Percentiles rank a stretch among this genome's conserved stretches.
Evolutionary conservation across 2,888 invertebrate genomes (phyloP).

Genomic region (Idaea dimidiata): DNA sequence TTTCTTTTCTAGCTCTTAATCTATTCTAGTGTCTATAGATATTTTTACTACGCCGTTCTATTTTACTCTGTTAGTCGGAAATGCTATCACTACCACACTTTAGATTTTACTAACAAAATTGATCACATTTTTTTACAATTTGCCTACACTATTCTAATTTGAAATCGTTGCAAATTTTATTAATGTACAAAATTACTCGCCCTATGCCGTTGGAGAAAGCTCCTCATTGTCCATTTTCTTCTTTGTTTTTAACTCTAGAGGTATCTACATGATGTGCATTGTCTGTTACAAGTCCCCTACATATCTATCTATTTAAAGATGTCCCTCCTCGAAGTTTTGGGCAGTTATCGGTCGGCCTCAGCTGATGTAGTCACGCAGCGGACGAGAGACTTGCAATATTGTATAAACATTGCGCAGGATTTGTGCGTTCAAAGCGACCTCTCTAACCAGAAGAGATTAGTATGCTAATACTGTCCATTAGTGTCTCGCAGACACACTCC

Average conservation of each 20-base stretch:
- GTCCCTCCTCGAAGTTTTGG: constrained; percentile 31
- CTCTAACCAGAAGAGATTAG: constrained; percentile 74
- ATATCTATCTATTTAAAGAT: constrained; percentile 25
- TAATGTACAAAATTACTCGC: constrained; percentile 77
- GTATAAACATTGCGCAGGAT: constrained; percentile 52
- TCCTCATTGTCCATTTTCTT: constrained; percentile 62
- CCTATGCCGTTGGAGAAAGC: constrained; percentile 68
- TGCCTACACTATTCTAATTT: constrained; percentile 69
- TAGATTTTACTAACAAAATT: constrained; percentile 43
- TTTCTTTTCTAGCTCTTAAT: constrained; percentile 56
- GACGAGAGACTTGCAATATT: constrained; percentile 65
- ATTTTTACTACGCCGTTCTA: constrained; percentile 57
- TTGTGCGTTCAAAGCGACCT: constrained; percentile 56
- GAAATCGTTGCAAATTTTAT: constrained; percentile 61
- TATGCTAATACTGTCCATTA: constrained; percentile 70
- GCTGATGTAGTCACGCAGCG: constrained; percentile 44
- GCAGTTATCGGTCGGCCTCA: constrained; percentile 31
- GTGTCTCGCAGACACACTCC: constrained; percentile 57
- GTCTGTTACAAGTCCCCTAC: constrained; percentile 50
- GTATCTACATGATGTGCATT: constrained; percentile 37
- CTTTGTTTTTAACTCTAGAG: constrained; percentile 55
- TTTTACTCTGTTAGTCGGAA: constrained; percentile 51
- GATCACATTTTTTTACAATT: constrained; percentile 51
- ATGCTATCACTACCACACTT: constrained; percentile 67
- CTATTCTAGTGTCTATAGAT: constrained; percentile 63